A percentile compares a stretch with the other conserved stretches of the same genome.
Conservation (phyloP, 1,140 invertebrate species). For the Hyles vespertilio region DNA sequence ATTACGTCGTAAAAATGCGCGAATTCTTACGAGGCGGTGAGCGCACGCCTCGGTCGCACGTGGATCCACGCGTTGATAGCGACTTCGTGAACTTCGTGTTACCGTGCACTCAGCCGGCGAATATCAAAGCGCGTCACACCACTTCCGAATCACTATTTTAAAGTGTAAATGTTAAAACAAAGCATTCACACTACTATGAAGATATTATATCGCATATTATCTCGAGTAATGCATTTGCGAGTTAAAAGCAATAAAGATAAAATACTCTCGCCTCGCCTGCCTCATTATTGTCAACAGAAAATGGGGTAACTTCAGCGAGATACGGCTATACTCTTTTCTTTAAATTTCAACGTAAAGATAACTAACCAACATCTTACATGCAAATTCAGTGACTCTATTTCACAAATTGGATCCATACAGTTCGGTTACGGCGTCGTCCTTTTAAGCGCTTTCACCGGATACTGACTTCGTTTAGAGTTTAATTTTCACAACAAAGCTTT, state of each 20-base stretch:
- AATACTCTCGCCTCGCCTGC: slow-evolving; percentile 21
- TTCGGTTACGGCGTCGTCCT: slow-evolving; percentile 13
- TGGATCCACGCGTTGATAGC: slow-evolving; percentile 67
- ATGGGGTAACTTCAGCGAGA: slow-evolving; percentile 27
- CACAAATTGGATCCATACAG: slow-evolving; percentile 20
- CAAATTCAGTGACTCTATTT: background rate
- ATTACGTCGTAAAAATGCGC: slow-evolving; percentile 67
- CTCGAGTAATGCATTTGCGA: no score
- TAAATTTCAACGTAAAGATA: slow-evolving; percentile 26
- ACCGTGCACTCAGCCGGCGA: slow-evolving; percentile 29
- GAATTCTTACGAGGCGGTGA: slow-evolving; percentile 45
- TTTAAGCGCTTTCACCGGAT: slow-evolving; percentile 37
- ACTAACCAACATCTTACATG: background rate
- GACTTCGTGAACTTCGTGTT: slow-evolving; percentile 47
- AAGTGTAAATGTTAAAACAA: no score
- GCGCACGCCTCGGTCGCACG: slow-evolving; percentile 52
- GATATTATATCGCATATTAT: no score
- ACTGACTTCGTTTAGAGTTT: slow-evolving; percentile 50
- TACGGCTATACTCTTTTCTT: slow-evolving; percentile 22
- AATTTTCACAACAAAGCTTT: slow-evolving; percentile 62
- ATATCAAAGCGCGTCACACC: slow-evolving; percentile 10
- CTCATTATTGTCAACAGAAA: slow-evolving; percentile 40
- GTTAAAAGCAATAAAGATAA: no score
- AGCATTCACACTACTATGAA: no score
- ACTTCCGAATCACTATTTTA: no score